Percentiles rank a stretch among this genome's conserved stretches.
Evolutionary conservation across 2,113 vertebrate species (phyloP).

Genomic region (Vicugna pacos): DNA sequence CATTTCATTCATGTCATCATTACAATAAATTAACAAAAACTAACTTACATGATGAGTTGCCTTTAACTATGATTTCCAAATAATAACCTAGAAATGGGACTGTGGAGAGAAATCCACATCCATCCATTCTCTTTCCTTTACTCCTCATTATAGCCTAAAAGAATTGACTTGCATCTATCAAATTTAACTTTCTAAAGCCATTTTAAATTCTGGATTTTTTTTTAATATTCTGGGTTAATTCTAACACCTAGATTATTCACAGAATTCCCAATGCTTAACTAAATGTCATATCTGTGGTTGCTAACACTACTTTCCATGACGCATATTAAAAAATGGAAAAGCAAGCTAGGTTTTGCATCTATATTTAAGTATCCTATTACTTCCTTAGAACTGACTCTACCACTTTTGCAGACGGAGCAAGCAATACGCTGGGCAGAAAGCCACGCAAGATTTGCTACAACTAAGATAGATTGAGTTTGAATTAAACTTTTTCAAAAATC

Average conservation of each 20-base stretch:
- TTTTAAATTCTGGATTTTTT: neutral
- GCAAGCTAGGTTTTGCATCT: neutral
- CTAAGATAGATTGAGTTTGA: conserved; percentile 79
- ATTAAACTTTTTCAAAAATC: conserved; percentile 73
- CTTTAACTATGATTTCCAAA: neutral
- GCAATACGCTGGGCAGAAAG: conserved; percentile 74
- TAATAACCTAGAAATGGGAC: neutral
- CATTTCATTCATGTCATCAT: neutral
- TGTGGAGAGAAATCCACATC: neutral
- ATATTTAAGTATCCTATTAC: conserved; percentile 45
- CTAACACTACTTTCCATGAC: neutral
- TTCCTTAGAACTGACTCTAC: conserved; percentile 2
- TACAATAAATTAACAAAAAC: neutral
- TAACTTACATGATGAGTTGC: neutral
- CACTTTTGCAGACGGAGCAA: conserved; percentile 72
- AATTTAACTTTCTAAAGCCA: neutral
- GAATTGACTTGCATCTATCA: neutral
- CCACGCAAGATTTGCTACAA: conserved; percentile 71
- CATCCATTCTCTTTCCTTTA: neutral
- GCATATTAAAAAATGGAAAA: neutral
- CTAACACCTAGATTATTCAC: conserved; percentile 33
- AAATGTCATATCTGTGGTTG: neutral
- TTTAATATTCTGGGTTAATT: neutral
- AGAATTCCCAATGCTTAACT: neutral
- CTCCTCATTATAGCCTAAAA: neutral